Percentiles rank a stretch among this genome's conserved stretches.
These are phyloP conservation scores for Apis dorsata DNA, from an alignment of 1,140 invertebrate species.

Conservation along the genomic window DNA sequence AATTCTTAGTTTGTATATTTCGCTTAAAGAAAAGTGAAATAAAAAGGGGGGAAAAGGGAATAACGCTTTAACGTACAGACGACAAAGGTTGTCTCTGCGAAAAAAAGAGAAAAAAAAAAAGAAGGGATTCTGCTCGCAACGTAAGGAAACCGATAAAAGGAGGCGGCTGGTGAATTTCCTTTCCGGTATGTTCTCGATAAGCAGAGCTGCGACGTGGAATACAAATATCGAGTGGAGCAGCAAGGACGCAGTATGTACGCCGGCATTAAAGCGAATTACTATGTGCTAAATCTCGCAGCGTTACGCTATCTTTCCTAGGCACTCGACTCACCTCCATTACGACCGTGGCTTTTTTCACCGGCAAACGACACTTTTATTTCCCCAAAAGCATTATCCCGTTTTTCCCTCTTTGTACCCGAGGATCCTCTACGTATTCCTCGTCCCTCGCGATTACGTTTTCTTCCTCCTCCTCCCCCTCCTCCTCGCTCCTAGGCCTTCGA, in stretches of 20 bases:
- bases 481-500: neutral
- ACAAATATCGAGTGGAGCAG: conserved; percentile 49
- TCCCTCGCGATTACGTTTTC: neutral
- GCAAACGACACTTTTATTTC: conserved; percentile 62
- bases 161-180: conserved; percentile 21
- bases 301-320: conserved; percentile 48
- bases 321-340: conserved; percentile 45
- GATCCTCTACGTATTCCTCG: neutral
- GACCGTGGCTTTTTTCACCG: conserved; percentile 15
- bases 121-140: neutral
- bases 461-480: too few species aligned
- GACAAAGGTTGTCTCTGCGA: neutral
- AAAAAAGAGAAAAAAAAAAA: neutral
- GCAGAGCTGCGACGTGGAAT: conserved; percentile 24
- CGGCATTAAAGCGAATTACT: conserved; percentile 58
- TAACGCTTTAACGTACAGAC: neutral
- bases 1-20: too few species aligned
- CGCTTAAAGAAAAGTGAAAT: too few species aligned
- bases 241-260: conserved; percentile 32
- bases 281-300: conserved; percentile 57
- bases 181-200: conserved; percentile 32
- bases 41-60: too few species aligned
- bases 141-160: conserved; percentile 30
- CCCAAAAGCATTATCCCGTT: conserved; percentile 51
- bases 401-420: conserved; percentile 16